Conservation (phyloP, 2,888 invertebrate species). For the Timema podura region DNA sequence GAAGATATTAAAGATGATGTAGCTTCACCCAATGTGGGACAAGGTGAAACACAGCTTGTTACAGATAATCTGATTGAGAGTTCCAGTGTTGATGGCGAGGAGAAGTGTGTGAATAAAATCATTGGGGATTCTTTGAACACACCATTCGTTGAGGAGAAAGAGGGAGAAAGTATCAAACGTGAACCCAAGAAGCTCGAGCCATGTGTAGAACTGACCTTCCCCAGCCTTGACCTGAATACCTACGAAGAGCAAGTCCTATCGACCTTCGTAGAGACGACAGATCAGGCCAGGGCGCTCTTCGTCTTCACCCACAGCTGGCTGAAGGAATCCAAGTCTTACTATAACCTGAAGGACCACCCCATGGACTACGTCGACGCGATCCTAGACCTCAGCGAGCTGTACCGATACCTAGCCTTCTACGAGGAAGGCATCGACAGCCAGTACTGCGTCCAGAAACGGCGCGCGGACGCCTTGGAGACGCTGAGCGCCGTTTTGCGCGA, state of each 20-base stretch:
- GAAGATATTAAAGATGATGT: too few relatives aligned
- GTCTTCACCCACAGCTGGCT: conserved; percentile 57
- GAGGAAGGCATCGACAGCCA: conserved; percentile 35
- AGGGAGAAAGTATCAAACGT: too few relatives aligned
- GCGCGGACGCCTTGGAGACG: conserved; percentile 56
- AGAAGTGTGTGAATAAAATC: too few relatives aligned
- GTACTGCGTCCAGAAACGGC: conserved; percentile 56
- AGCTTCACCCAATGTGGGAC: too few relatives aligned
- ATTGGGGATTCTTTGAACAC: too few relatives aligned
- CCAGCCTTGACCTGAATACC: conserved; percentile 32
- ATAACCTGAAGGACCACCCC: conserved; percentile 55
- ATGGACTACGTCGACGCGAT: conserved; percentile 57
- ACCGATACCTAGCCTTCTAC: conserved; percentile 23
- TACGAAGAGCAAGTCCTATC: conserved; percentile 33
- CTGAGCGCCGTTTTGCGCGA: conserved; percentile 54
- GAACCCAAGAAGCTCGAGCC: too few relatives aligned
- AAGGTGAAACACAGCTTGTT: too few relatives aligned
- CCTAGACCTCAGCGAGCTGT: conserved; percentile 43
- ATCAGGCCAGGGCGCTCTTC: conserved; percentile 53
- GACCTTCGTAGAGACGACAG: conserved; percentile 42
- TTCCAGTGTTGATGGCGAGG: too few relatives aligned
- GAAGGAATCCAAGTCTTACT: conserved; percentile 55
- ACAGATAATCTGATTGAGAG: too few relatives aligned
- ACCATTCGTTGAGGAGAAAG: too few relatives aligned
- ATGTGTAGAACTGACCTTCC: conserved; percentile 24